Conservation (phyloP, 2,888 invertebrate species). For the Chymomyza caudatula region DNA sequence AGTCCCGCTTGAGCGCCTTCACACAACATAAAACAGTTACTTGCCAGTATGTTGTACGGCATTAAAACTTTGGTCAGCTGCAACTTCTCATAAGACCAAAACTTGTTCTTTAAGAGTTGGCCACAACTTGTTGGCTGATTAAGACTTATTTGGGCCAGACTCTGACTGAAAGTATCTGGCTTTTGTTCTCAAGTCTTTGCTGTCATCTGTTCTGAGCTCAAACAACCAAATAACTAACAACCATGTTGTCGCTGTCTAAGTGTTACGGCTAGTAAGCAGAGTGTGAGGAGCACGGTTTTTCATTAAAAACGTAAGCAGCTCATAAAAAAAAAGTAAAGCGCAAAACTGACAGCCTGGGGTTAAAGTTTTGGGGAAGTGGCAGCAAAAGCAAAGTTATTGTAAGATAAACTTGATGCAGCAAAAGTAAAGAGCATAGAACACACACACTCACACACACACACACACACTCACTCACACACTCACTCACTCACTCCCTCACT, state of each 20-base stretch:
- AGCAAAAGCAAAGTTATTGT: background rate
- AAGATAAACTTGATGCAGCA: background rate
- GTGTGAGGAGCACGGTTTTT: no score
- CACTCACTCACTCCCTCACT: background rate
- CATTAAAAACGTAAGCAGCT: no score
- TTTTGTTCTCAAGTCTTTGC: background rate
- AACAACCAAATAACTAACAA: no score
- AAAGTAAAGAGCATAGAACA: slow-evolving; percentile 14
- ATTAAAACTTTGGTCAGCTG: background rate
- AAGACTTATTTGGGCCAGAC: background rate
- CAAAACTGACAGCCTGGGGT: background rate
- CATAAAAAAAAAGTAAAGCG: background rate
- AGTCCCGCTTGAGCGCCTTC: no score
- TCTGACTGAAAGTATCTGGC: background rate
- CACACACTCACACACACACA: slow-evolving; percentile 5
- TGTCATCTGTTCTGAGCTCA: no score
- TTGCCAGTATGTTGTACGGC: background rate
- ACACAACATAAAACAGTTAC: background rate
- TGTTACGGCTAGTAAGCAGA: background rate
- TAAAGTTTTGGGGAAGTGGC: background rate
- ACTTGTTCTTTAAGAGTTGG: background rate
- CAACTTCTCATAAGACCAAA: background rate
- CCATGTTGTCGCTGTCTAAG: background rate
- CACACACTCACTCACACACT: slow-evolving; percentile 14
- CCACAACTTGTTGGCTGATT: background rate